Conservation (phyloP, 2,888 invertebrate genomes). For the Philhelius pedissequus region DNA sequence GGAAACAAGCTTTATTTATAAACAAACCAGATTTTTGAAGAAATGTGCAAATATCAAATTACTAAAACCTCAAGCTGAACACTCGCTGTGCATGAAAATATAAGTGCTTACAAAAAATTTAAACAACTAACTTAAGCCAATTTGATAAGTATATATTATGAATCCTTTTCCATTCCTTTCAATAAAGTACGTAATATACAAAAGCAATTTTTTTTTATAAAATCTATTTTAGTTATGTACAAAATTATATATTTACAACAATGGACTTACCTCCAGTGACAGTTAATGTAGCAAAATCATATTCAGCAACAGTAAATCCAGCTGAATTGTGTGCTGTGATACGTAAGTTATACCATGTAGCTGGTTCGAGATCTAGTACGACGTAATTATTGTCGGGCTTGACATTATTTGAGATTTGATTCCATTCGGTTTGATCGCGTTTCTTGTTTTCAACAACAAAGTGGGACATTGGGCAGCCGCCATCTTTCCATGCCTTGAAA, state of each 20-base stretch:
- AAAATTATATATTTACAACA: conserved; percentile 8
- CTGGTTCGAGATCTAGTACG: conserved; percentile 93
- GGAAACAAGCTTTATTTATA: background rate
- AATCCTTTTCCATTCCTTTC: conserved; percentile 53
- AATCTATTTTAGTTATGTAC: conserved; percentile 48
- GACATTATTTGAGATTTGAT: conserved; percentile 95
- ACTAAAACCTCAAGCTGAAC: background rate
- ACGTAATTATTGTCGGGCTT: conserved; percentile 95
- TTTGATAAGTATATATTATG: background rate
- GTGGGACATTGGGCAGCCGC: conserved; percentile 96
- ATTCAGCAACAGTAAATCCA: conserved; percentile 96
- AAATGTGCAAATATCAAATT: background rate
- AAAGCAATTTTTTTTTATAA: conserved; percentile 74
- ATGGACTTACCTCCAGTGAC: conserved; percentile 90
- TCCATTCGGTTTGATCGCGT: conserved; percentile 93
- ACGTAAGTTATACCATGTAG: conserved; percentile 94
- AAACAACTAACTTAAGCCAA: background rate
- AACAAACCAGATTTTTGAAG: background rate
- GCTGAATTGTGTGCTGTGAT: conserved; percentile 97
- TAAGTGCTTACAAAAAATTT: conserved; percentile 9
- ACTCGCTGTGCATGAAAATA: background rate
- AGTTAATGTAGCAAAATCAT: conserved; percentile 96
- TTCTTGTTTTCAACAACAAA: conserved; percentile 97
- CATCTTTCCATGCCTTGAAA: conserved; percentile 95
- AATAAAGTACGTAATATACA: conserved; percentile 76